phyloP scores from a whole-genome alignment of 2,113 vertebrate species.

The Strigops habroptila region DNA sequence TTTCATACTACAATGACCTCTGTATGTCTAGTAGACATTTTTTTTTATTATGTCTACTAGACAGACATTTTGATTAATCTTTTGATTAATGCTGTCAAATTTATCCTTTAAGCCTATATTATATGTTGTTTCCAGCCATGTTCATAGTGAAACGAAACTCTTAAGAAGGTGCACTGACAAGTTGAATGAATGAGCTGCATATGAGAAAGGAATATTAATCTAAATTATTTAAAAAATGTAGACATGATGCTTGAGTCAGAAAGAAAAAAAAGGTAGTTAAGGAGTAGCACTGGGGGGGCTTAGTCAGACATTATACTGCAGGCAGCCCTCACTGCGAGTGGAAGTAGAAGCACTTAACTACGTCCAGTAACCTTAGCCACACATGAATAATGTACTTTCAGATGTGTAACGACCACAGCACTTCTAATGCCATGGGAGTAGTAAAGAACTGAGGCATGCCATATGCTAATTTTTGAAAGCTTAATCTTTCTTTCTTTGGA shows the following conservation, averaged over 20 bases:
- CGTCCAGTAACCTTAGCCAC: background rate
- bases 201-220: background rate
- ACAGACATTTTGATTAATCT: background rate
- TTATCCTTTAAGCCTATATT: background rate
- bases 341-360: background rate
- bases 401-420: background rate
- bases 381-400: background rate
- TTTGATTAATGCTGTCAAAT: background rate
- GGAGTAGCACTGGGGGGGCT: rapidly evolving
- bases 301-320: background rate
- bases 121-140: background rate
- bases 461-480: background rate
- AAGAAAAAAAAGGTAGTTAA: background rate
- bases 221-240: background rate
- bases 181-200: background rate
- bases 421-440: background rate
- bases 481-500: background rate
- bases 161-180: background rate
- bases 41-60: background rate
- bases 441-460: background rate
- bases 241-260: background rate
- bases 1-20: background rate
- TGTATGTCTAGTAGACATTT: background rate
- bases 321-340: background rate
- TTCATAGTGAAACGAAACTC: background rate